Conservation (phyloP, 2,113 vertebrate species). For the Chloropsis hardwickii region DNA sequence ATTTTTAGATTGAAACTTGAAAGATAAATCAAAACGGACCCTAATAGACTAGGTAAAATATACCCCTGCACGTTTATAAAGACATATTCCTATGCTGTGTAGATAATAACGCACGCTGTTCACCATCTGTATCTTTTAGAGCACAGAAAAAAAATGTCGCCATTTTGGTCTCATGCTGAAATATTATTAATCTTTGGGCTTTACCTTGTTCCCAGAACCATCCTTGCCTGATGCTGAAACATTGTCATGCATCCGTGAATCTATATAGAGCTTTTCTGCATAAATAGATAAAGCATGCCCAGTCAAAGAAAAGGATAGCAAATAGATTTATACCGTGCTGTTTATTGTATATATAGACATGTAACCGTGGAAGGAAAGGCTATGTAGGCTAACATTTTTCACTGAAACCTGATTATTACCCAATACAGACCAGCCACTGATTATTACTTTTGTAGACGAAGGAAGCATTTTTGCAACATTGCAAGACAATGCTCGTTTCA, state of each 20-base stretch:
- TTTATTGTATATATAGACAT: neutral
- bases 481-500: neutral
- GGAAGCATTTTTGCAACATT: neutral
- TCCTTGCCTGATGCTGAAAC: conserved; percentile 25
- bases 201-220: conserved; percentile 36
- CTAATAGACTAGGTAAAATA: conserved; percentile 55
- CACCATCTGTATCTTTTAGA: conserved; percentile 61
- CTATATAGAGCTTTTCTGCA: conserved; percentile 22
- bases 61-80: conserved; percentile 13
- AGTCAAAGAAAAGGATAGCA: neutral
- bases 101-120: conserved; percentile 39
- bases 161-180: conserved; percentile 75
- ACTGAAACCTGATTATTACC: neutral
- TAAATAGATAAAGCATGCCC: conserved; percentile 41
- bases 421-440: neutral
- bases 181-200: conserved; percentile 65
- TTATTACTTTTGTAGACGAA: neutral
- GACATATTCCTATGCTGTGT: conserved; percentile 17
- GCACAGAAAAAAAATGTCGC: conserved; percentile 69
- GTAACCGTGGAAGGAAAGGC: neutral
- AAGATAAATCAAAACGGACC: conserved; percentile 30
- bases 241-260: neutral
- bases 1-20: conserved; percentile 49
- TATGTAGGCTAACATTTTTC: neutral
- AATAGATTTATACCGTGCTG: neutral